Base-by-base conservation (phyloP, 2,797 vertebrate species). In the Myripristis murdjan region DNA sequence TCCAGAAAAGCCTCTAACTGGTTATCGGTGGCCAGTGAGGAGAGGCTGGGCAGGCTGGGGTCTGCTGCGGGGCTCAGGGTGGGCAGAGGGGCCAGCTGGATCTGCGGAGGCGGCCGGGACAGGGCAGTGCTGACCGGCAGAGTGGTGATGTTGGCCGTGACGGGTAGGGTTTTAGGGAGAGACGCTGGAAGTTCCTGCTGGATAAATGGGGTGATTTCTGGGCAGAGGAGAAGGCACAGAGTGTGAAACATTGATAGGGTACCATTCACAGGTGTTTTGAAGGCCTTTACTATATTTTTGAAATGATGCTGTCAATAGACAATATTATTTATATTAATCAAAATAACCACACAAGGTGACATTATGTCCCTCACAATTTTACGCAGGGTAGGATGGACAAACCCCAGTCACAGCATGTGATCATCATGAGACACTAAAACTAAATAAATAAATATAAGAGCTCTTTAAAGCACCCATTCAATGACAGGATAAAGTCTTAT, bases 1-100 rank as follows among this genome's bases (percentile, higher is more conserved):
- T 99, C 97, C 88, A 99, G 84, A 74, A 99, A 96, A 37, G 97
- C 97, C 94, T 99, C 97, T 64, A 99, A 94, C 70, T 99, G 98
- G 81, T 96, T 97, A 91, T 99, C 97, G 12, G 97, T 73, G 83
- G 95, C 94, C 76, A 97, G 51, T 1, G 95, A 95, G 60, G 92
- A 90, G 61, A 98, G 90, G 74, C 87, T 93, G 79, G 90, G 87
- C 67, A 96, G 84, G 64, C 93, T 82, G 63, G 95, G 95, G 57
- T 75, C 73, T 0, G 79, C 10, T 2, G 22, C 0, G 31, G 95
- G 87, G 83, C 89, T 91, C 14, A 95, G 63, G 0, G 77, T 67
- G 1, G 95, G 92, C 0, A 89, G 89, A 18, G 96, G 97, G 3
- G 95, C 97, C 90, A 96, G 80, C 31, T 99, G 97, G 88, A 99